Base-by-base conservation (phyloP, 2,888 invertebrate genomes). In the Xylota segnis region DNA sequence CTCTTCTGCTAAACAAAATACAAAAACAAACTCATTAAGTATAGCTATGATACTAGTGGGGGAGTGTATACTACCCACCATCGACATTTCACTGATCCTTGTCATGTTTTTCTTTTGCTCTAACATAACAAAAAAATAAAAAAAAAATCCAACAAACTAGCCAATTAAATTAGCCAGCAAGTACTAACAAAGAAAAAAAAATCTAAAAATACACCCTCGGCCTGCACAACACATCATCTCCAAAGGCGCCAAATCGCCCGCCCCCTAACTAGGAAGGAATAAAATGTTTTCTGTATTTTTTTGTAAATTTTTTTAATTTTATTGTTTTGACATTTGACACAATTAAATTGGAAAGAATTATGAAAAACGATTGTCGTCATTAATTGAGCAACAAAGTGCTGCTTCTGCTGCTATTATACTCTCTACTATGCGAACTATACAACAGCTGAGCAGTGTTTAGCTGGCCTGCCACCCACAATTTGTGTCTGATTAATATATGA, bases 261-360 rank as follows among this genome's bases (percentile, higher is more conserved):
- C 40, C 54, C 29, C 27, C 52, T 40, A 23, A 66, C 52, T 23
- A 52, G 66, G 66, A 54, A 54, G 16, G 29, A 40, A 7, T 16
- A 12, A 54, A 29, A 34, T 10, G 4, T 54, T 54, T 54, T 54
- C 27, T 29, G 0, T 14, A 29, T 7, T 16, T 54, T 52, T 23
- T 40, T 40, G 14, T 23, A 59, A 32, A 50, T 68, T 68, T 47
- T 61, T 63, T 34, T 65, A 79, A 74, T 74, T 74, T 71, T 75
- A 77, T 83, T 87, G 77, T 87, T 83, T 83, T 83, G 87, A 83
- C 87, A 81, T 81, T 87, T 87, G 87, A 87, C 87, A 83, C 74
- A 74, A 87, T 87, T 83, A 78, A 87, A 87, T 87, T 87, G 87
- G 83, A 70, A 70, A 50, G 87, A 87, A 87, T 87, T 87, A 87